Conservation (phyloP, 37 sponge, comb jelly and placozoan genomes). For the Petrosia ficiformis region DNA sequence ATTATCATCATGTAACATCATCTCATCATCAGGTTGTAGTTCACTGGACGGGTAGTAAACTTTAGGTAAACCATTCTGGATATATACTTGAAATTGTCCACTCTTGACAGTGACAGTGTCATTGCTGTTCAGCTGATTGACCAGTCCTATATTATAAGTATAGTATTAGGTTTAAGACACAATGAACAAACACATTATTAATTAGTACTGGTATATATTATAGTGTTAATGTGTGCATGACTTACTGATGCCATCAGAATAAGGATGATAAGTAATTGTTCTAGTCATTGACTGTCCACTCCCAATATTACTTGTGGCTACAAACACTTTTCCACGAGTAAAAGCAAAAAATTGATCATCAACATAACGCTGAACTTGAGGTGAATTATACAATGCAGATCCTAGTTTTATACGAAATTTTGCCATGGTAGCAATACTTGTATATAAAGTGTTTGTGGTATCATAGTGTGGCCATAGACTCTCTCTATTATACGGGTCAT, state of each 20-base stretch:
- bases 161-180: neutral
- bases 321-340: conserved; percentile 72
- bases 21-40: neutral
- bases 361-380: conserved; percentile 70
- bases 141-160: conserved; percentile 30
- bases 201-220: neutral
- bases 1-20: neutral
- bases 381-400: conserved; percentile 17
- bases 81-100: conserved; percentile 48
- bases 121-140: conserved; percentile 50
- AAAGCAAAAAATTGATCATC: conserved; percentile 80
- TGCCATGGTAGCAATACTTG: conserved; percentile 32
- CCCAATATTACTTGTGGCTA: conserved; percentile 72
- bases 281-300: conserved; percentile 37
- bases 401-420: conserved; percentile 48
- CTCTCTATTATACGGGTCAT: conserved; percentile 64
- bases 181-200: neutral
- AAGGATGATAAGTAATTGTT: conserved; percentile 80
- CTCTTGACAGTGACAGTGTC: conserved; percentile 62
- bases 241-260: conserved; percentile 61
- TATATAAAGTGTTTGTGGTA: conserved; percentile 42
- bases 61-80: conserved; percentile 65
- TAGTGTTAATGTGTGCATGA: neutral
- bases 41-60: conserved; percentile 56
- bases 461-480: conserved; percentile 71